phyloP scores from a whole-genome alignment of 1,140 invertebrate species.

The Trichonephila clavipes region DNA sequence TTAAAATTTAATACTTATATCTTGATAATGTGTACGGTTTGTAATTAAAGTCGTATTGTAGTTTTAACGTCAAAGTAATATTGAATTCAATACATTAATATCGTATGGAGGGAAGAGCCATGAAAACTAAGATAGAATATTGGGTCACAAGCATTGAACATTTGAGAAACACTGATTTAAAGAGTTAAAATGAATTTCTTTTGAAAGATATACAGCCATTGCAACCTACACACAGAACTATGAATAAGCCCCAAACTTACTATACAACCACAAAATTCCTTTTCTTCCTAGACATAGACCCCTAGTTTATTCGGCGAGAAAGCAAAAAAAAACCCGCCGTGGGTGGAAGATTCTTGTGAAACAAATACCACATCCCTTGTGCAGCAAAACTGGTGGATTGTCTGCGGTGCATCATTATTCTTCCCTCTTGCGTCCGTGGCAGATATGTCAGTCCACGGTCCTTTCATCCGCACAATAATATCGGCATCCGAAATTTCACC shows the following conservation, averaged over 20 bases:
- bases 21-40: too few species aligned
- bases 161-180: too few species aligned
- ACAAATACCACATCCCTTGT: slow-evolving; percentile 20
- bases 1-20: too few species aligned
- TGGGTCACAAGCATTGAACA: too few species aligned
- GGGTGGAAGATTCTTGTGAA: not conserved
- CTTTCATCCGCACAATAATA: slow-evolving; percentile 63
- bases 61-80: too few species aligned
- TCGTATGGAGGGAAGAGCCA: too few species aligned
- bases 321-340: not conserved
- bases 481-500: slow-evolving; percentile 54
- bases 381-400: not conserved
- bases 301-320: not conserved
- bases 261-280: not conserved
- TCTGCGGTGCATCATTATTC: slow-evolving; percentile 54
- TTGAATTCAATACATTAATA: too few species aligned
- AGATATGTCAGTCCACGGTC: slow-evolving; percentile 60
- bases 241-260: not conserved
- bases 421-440: slow-evolving; percentile 41
- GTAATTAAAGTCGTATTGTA: too few species aligned
- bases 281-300: not conserved
- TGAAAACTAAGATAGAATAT: too few species aligned
- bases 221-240: too few species aligned
- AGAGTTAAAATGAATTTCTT: too few species aligned
- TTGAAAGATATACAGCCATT: too few species aligned